These are phyloP conservation scores for Allobates femoralis DNA, from an alignment of 2,797 vertebrate genomes.

Conservation along the genomic window DNA sequence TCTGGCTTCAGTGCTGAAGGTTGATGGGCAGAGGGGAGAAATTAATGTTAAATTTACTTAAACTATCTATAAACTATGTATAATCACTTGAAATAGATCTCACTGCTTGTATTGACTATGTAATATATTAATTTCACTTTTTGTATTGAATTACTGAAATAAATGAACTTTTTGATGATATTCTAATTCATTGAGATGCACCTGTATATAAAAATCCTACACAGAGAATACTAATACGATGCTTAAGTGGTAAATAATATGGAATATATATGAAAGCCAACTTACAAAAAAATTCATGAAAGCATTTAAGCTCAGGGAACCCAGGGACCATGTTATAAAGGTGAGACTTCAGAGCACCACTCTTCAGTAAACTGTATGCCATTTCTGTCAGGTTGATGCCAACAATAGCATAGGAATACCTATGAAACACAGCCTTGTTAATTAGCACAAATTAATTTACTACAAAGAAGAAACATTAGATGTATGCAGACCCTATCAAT, in stretches of 20 bases:
- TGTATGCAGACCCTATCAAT: not conserved
- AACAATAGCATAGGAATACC: conserved; percentile 98
- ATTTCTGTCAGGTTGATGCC: conserved; percentile 98
- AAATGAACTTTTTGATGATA: too few species aligned
- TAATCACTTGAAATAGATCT: too few species aligned
- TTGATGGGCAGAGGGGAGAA: too few species aligned
- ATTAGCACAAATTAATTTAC: not conserved
- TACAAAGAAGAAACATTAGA: not conserved
- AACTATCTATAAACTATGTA: too few species aligned
- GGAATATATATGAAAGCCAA: conserved; percentile 54
- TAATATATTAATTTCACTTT: too few species aligned
- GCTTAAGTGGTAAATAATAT: not conserved
- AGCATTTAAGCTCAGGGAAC: conserved; percentile 83
- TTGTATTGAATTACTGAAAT: too few species aligned
- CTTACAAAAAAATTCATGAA: conserved; percentile 97
- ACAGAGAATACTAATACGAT: not conserved
- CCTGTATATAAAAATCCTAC: too few species aligned
- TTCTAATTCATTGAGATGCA: too few species aligned
- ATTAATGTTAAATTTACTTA: too few species aligned
- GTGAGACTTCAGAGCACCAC: conserved; percentile 86
- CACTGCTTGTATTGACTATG: too few species aligned
- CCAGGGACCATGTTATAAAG: conserved; percentile 89
- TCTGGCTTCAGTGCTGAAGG: too few species aligned
- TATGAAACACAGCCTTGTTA: conserved; percentile 67
- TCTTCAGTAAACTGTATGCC: conserved; percentile 94